Percentiles rank a stretch among this genome's conserved stretches.
These are phyloP conservation scores for Poecilobothrus nobilitatus DNA, from an alignment of 2,888 invertebrate species.

Conservation along the genomic window DNA sequence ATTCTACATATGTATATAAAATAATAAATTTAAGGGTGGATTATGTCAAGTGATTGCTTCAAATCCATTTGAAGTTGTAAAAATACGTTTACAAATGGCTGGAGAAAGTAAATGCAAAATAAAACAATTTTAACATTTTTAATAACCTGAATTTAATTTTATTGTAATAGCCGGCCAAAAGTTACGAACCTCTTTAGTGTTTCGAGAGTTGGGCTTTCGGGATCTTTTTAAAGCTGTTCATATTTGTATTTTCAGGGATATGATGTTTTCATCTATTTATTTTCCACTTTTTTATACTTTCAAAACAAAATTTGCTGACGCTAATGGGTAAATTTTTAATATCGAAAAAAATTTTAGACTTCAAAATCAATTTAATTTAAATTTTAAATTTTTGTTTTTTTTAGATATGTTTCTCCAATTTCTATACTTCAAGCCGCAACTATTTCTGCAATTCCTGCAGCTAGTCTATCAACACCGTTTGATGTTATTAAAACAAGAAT, in stretches of 20 bases:
- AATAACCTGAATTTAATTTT: no score
- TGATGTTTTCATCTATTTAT: slow-evolving; percentile 96
- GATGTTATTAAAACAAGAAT: slow-evolving; percentile 96
- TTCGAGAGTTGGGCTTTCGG: slow-evolving; percentile 88
- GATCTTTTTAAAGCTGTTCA: slow-evolving; percentile 93
- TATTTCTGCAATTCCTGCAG: slow-evolving; percentile 91
- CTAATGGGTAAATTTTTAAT: slow-evolving; percentile 58
- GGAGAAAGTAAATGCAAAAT: slow-evolving; percentile 60
- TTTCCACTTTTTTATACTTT: slow-evolving; percentile 96
- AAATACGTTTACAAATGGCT: slow-evolving; percentile 96
- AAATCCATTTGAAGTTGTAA: slow-evolving; percentile 98
- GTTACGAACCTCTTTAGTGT: slow-evolving; percentile 81
- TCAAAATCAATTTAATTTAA: not conserved
- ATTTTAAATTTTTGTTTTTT: no score
- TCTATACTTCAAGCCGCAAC: slow-evolving; percentile 79
- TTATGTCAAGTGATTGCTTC: slow-evolving; percentile 95
- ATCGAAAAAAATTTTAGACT: not conserved
- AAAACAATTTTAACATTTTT: not conserved
- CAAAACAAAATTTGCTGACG: slow-evolving; percentile 86
- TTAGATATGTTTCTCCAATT: slow-evolving; percentile 73
- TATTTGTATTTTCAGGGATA: slow-evolving; percentile 91
- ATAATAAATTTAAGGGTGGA: slow-evolving; percentile 58
- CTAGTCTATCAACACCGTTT: slow-evolving; percentile 94
- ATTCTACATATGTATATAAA: slow-evolving; percentile 12
- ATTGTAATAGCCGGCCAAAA: slow-evolving; percentile 50